These are phyloP conservation scores for Ophraella communa DNA, from an alignment of 2,888 invertebrate genomes.

Conservation along the genomic window DNA sequence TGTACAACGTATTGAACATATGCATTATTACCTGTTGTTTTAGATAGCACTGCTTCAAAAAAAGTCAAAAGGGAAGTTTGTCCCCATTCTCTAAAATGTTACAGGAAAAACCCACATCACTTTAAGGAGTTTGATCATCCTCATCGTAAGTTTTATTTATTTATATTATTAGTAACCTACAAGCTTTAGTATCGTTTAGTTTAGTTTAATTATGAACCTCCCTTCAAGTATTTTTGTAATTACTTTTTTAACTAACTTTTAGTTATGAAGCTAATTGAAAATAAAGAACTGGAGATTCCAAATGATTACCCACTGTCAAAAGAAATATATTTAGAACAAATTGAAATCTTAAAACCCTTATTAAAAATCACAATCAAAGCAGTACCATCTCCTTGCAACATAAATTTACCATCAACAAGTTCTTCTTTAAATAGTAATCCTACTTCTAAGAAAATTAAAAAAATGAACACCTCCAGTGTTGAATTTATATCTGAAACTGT, in stretches of 20 bases:
- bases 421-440: neutral
- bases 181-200: neutral
- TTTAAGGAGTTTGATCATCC: slow-evolving; percentile 81
- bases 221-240: neutral
- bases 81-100: slow-evolving; percentile 79
- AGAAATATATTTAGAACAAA: slow-evolving; percentile 67
- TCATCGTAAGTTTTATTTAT: slow-evolving; percentile 68
- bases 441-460: neutral
- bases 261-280: slow-evolving; percentile 73
- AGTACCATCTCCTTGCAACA: neutral
- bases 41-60: neutral
- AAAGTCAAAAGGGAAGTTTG: slow-evolving; percentile 65
- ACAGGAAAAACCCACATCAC: slow-evolving; percentile 84
- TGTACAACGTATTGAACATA: neutral
- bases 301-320: slow-evolving; percentile 61
- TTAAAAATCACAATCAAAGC: neutral
- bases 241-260: slow-evolving; percentile 25
- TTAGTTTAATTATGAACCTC: neutral
- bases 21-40: neutral
- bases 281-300: slow-evolving; percentile 63
- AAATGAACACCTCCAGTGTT: neutral
- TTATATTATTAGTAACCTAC: neutral
- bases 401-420: slow-evolving; percentile 3
- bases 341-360: slow-evolving; percentile 61
- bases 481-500: neutral